Conservation (phyloP, 2,113 vertebrate genomes). For the Salvelinus sp. region DNA sequence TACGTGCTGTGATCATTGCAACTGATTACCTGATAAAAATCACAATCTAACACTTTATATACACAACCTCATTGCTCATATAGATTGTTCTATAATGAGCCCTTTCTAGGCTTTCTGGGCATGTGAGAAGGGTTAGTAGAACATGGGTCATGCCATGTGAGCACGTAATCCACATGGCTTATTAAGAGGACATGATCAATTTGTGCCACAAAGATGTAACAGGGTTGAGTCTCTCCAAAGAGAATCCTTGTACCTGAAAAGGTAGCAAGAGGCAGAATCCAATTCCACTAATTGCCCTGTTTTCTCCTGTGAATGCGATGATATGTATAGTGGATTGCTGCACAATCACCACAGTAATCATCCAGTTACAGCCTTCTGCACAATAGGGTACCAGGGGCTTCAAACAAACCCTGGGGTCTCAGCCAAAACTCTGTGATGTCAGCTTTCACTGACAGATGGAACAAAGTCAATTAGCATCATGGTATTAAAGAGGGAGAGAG, state of each 20-base stretch:
- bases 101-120: not conserved
- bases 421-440: not conserved
- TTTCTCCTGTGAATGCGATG: not conserved
- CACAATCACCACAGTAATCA: not conserved
- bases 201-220: not conserved
- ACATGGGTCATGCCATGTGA: not conserved
- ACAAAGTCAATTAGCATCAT: slow-evolving; percentile 15
- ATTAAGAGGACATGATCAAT: not conserved
- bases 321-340: not conserved
- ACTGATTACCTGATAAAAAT: not conserved
- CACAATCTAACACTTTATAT: not conserved
- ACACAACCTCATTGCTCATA: not conserved
- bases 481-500: not conserved
- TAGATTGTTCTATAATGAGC: not conserved
- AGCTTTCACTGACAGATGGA: not conserved
- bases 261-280: not conserved
- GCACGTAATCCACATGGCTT: not conserved
- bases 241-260: not conserved
- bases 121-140: not conserved
- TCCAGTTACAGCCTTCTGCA: not conserved
- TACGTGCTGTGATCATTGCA: not conserved
- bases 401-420: not conserved
- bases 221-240: not conserved
- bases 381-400: not conserved
- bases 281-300: not conserved